Conservation (phyloP, 1,140 invertebrate genomes). For the Leptinotarsa texana region DNA sequence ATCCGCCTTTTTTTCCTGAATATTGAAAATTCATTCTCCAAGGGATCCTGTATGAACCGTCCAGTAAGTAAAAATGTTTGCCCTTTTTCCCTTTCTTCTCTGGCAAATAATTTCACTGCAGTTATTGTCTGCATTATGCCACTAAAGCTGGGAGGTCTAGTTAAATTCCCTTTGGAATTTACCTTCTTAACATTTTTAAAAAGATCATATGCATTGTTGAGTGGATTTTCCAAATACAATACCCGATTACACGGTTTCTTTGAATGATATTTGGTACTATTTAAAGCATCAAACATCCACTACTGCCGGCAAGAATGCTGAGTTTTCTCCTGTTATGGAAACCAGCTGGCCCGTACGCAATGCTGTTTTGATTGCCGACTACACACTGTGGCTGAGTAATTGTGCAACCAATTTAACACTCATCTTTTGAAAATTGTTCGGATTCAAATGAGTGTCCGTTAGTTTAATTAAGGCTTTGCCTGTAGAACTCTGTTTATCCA, state of each 20-base stretch:
- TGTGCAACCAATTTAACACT: slow-evolving; percentile 7
- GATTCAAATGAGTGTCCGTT: slow-evolving; percentile 1
- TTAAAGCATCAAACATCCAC: slow-evolving; percentile 42
- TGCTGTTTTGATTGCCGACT: background rate
- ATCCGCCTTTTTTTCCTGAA: slow-evolving; percentile 12
- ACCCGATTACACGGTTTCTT: background rate
- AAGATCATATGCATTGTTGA: background rate
- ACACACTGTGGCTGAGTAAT: background rate
- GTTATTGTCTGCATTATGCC: slow-evolving; percentile 14
- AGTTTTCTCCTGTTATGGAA: background rate
- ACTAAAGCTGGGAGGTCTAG: background rate
- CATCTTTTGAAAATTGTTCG: slow-evolving; percentile 13
- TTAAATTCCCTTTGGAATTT: slow-evolving; percentile 4
- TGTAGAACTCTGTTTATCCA: background rate
- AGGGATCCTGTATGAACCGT: slow-evolving; percentile 28
- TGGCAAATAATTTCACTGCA: slow-evolving; percentile 11
- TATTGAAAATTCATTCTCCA: slow-evolving; percentile 31
- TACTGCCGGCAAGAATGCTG: background rate
- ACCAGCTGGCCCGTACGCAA: background rate
- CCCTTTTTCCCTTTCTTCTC: slow-evolving; percentile 7
- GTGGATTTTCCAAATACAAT: background rate
- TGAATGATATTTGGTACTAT: slow-evolving; percentile 26
- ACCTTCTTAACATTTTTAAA: slow-evolving; percentile 5
- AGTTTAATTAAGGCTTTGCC: background rate
- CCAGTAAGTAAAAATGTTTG: slow-evolving; percentile 12